A percentile compares a stretch with the other conserved stretches of the same genome.
Evolutionary conservation across 35 echinoderm and acorn worm species (phyloP).

Genomic region (Heliocidaris tuberculata): DNA sequence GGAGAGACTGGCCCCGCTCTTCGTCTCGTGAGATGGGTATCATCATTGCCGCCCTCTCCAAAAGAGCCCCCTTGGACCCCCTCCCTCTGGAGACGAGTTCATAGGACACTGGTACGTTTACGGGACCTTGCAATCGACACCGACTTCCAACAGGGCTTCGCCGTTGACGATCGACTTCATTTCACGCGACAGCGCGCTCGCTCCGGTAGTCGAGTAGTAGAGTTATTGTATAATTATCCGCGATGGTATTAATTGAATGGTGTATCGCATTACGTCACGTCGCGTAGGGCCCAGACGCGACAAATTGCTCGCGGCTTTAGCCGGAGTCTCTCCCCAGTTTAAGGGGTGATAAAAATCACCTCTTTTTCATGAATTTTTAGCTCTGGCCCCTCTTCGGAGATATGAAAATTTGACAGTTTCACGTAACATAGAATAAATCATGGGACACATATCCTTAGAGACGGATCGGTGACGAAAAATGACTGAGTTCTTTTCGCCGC

Average conservation of each 20-base stretch:
- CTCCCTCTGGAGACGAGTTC: neutral
- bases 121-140: slow-evolving; percentile 6
- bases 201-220: neutral
- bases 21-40: neutral
- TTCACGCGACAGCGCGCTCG: neutral
- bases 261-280: neutral
- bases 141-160: neutral
- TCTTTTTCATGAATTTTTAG: neutral
- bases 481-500: neutral
- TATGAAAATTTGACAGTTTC: neutral
- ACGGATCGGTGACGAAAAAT: neutral
- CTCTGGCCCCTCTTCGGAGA: neutral
- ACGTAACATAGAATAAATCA: slow-evolving; percentile 13
- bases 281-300: neutral
- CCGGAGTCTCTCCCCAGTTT: neutral
- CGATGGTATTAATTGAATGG: neutral
- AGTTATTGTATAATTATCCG: neutral
- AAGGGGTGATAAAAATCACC: neutral
- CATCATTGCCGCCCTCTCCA: neutral
- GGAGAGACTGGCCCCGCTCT: neutral
- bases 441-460: neutral
- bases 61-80: neutral
- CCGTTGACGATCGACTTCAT: neutral
- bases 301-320: neutral
- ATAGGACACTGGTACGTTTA: slow-evolving; percentile 2